These are phyloP conservation scores for Aphelenchoides fujianensis DNA, from an alignment of 1,140 invertebrate genomes.

Conservation along the genomic window DNA sequence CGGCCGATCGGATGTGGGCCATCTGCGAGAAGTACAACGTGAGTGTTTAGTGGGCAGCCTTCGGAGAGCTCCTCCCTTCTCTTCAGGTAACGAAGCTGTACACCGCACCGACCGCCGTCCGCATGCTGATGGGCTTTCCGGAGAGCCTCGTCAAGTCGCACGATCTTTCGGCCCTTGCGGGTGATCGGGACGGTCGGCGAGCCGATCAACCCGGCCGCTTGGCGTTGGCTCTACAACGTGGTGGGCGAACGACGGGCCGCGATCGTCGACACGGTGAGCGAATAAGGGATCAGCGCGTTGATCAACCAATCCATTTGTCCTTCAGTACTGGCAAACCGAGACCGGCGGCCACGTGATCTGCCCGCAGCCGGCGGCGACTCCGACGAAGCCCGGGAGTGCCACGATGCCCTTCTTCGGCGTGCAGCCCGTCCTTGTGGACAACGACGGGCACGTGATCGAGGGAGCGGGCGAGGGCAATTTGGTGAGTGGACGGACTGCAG, in stretches of 20 bases:
- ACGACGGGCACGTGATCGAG: slow-evolving; percentile 79
- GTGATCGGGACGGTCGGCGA: slow-evolving; percentile 90
- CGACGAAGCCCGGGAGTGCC: slow-evolving; percentile 92
- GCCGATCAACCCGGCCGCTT: slow-evolving; percentile 94
- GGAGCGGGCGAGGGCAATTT: slow-evolving; percentile 68
- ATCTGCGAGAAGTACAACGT: slow-evolving; percentile 89
- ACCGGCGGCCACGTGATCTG: slow-evolving; percentile 74
- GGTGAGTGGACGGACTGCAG: slow-evolving; percentile 68
- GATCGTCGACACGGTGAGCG: slow-evolving; percentile 77
- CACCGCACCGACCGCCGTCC: slow-evolving; percentile 92
- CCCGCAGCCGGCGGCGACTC: slow-evolving; percentile 84
- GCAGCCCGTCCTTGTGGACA: slow-evolving; percentile 78
- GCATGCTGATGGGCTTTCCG: slow-evolving; percentile 84
- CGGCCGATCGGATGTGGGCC: slow-evolving; percentile 78
- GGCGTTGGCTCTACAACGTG: slow-evolving; percentile 88
- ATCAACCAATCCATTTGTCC: slow-evolving; percentile 16
- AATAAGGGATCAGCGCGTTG: background rate
- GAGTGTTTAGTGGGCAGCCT: background rate
- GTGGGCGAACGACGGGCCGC: slow-evolving; percentile 71
- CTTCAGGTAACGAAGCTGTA: slow-evolving; percentile 81
- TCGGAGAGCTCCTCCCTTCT: slow-evolving; percentile 3
- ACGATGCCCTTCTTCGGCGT: slow-evolving; percentile 95
- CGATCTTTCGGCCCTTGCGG: slow-evolving; percentile 70
- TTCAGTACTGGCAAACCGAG: slow-evolving; percentile 14
- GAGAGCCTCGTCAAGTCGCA: slow-evolving; percentile 68